Evolutionary conservation across 1,140 invertebrate species (phyloP), one percentile per base, ranked within the genome.

Genomic region (Tetraneura akinire): DNA sequence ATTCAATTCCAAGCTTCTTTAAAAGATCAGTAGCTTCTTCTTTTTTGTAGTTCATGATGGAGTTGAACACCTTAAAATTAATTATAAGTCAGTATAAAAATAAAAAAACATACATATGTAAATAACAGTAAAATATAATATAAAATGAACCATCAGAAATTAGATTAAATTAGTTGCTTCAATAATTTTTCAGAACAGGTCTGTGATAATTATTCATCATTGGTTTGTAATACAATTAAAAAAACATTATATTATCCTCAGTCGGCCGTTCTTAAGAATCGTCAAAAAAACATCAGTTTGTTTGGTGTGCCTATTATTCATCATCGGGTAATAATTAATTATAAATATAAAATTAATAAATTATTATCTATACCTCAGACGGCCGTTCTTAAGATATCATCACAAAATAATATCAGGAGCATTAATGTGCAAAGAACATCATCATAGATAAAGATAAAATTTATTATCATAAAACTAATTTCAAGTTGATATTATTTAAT

Each of bases 41-140:
- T 88, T 98, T 98, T 86, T 92, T 94, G 89, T 96, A 97, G 87
- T 98, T 97, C 97, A 99, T 99, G 86, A 98, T 98, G 80, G 92
- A 92, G 85, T 97, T 92, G 86, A 99, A 99, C 64, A 99, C 92
- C 90, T 91, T 16, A 76, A 73, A 80, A 37, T 80, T 21, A 80
- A 62, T 45, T 26, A 57, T 1, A 1, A 68, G 8, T 16, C 0
- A 13, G 3, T 29, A 16, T 42, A 3, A 14, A 3, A 10, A 71
- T 49, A 37, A 60, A 21, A 9, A n/a, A 76, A 21, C 8, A 49
- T n/a, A 23, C 14, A 0, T 49, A 23, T 26, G 1, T 1, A 73
- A 37, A 8, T 16, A 49, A 9, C 42, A 21, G 14, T 3, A 29
- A 37, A 37, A 37, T 37, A 8, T n/a, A n/a, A n/a, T n/a, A n/a